Percentiles rank a stretch among this genome's conserved stretches.
Conservation (phyloP, 2,888 invertebrate genomes). For the Orgyia antiqua region DNA sequence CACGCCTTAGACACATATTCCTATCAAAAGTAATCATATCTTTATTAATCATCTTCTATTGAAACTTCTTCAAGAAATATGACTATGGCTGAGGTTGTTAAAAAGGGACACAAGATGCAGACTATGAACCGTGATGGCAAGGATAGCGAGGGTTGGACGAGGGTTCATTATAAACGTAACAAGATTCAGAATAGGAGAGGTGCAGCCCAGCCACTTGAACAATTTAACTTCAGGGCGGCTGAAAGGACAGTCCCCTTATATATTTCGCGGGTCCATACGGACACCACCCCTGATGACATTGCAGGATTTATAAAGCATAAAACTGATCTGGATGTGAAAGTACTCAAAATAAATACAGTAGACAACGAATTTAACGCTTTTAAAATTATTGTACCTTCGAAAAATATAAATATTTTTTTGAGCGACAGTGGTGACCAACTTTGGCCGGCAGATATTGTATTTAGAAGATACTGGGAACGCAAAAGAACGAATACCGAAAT, state of each 20-base stretch:
- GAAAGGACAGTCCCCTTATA: background rate
- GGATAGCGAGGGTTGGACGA: background rate
- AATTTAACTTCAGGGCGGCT: background rate
- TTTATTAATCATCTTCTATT: too few relatives aligned
- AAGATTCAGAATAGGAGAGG: background rate
- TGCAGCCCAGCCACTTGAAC: background rate
- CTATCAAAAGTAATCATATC: too few relatives aligned
- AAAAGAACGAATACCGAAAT: background rate
- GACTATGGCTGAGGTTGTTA: background rate
- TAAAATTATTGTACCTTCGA: slow-evolving; percentile 2
- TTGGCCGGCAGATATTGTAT: slow-evolving; percentile 3
- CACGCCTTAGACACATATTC: too few relatives aligned
- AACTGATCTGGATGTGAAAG: background rate
- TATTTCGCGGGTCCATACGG: background rate
- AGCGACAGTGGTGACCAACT: slow-evolving; percentile 2
- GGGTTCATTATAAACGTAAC: background rate
- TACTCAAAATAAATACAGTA: background rate
- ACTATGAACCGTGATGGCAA: background rate
- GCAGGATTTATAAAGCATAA: background rate
- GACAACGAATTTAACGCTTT: slow-evolving; percentile 1
- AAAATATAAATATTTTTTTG: slow-evolving; percentile 1
- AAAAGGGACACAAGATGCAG: background rate
- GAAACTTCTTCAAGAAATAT: background rate
- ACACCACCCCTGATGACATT: background rate
- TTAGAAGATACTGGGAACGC: background rate